Base-by-base conservation (phyloP, 53 echinoderm and acorn worm species). In the Actinopyga echinites region DNA sequence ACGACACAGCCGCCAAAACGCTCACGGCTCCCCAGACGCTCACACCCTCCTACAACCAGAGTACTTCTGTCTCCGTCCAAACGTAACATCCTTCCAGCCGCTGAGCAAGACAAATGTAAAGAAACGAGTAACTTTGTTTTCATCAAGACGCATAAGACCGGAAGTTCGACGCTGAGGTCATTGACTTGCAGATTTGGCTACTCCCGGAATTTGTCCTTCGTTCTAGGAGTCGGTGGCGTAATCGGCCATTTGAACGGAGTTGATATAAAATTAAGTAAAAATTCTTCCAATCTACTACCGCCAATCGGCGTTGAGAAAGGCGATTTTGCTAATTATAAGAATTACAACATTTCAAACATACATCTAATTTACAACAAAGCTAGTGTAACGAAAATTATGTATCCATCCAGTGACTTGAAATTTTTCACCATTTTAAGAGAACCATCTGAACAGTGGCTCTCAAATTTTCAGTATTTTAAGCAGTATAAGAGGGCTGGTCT, bases 61-160 rank as follows among this genome's bases (percentile, higher is more conserved):
- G n/a, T n/a, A n/a, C n/a, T n/a, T n/a, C n/a, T n/a, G n/a, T n/a
- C n/a, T n/a, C n/a, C n/a, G n/a, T n/a, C n/a, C n/a, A n/a, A n/a
- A n/a, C n/a, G n/a, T n/a, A n/a, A n/a, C n/a, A n/a, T n/a, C n/a
- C n/a, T n/a, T n/a, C n/a, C n/a, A n/a, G n/a, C n/a, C n/a, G n/a
- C n/a, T n/a, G n/a, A n/a, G n/a, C n/a, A n/a, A n/a, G n/a, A n/a
- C n/a, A n/a, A n/a, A n/a, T 71, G 73, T 43, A 37, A 35, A 11
- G 73, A 71, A 43, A 71, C 44, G 20, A 43, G 40, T 40, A 90
- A 90, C 55, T 61, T 90, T 26, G 85, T 74, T 21, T 90, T 86
- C 45, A 65, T 86, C 52, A 90, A 90, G 36, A 90, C 86, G 1
- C 90, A 85, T 57, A 90, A 90, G 44, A 90, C 90, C 1, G 90